Conservation (phyloP, 2,888 invertebrate species). For the Drosophila phalerata region DNA sequence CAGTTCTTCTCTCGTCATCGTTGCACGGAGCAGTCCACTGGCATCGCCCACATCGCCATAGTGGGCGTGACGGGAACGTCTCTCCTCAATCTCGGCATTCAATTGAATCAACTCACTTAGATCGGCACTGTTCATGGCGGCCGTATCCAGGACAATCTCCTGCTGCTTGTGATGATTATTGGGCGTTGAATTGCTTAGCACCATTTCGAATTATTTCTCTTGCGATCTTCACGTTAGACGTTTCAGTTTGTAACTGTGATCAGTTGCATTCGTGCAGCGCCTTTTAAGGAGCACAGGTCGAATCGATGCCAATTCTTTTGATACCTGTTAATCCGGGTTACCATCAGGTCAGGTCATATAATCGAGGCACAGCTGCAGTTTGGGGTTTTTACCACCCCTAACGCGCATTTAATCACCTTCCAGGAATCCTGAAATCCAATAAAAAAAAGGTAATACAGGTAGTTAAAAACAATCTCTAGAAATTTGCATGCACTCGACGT, state of each 20-base stretch:
- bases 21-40: constrained; percentile 63
- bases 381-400: constrained; percentile 38
- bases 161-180: constrained; percentile 46
- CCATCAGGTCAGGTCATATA: constrained; percentile 38
- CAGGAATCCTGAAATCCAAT: constrained; percentile 64
- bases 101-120: constrained; percentile 71
- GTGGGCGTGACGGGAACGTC: constrained; percentile 49
- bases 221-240: constrained; percentile 64
- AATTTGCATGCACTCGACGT: not conserved
- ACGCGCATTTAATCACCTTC: constrained; percentile 56
- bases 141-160: constrained; percentile 73
- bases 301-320: constrained; percentile 19
- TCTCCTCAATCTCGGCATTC: constrained; percentile 76
- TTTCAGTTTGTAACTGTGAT: constrained; percentile 66
- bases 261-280: not conserved
- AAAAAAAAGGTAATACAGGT: constrained; percentile 43
- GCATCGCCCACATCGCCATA: constrained; percentile 37
- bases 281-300: constrained; percentile 52
- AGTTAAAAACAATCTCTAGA: constrained; percentile 24
- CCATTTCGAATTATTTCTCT: constrained; percentile 56
- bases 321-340: constrained; percentile 50
- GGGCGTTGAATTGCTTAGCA: constrained; percentile 71
- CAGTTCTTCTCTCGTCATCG: constrained; percentile 76
- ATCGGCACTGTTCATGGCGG: constrained; percentile 76
- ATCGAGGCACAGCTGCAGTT: constrained; percentile 47